Base-by-base conservation (phyloP, 2,797 vertebrate species). In the Catamblyrhynchus diadema region DNA sequence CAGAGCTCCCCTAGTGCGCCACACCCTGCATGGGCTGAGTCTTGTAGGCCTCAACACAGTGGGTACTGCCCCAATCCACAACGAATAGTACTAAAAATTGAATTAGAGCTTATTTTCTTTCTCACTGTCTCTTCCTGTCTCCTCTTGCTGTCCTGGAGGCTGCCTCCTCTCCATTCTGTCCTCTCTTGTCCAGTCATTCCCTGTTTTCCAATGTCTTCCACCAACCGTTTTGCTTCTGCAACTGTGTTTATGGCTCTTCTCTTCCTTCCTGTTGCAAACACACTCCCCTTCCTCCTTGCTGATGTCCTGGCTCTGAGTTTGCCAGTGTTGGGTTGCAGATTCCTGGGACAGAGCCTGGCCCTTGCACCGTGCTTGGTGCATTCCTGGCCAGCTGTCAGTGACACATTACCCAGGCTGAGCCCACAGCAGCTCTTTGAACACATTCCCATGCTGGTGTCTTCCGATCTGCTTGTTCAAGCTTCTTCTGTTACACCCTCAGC, bases 401-500 rank as follows among this genome's bases (percentile, higher is more conserved):
- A 51, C 33, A 17, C 5, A 3, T 35, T 42, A 30, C 0, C 0
- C 71, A 78, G 51, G 35, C 83, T 48, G 72, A 87, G 81, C 50
- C 61, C 30, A 24, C 14, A 14, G 77, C 50, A 6, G 82, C 77
- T 77, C 73, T 82, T 75, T 81, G 87, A 91, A 47, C 39, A 23
- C 50, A 6, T 71, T 94, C 91, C 82, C 57, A 4, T 50, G 35
- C 60, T 53, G 42, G 33, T 45, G 33, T 64, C 91, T 39, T 74
- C 71, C 27, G 53, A 79, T 86, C 75, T 57, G 57, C 69, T 69
- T 65, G 35, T 25, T 87, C 73, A 44, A 67, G 64, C 75, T 88
- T 71, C 94, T 95, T 78, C 87, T 78, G 45, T 88, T 90, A 88
- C 79, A 73, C 25, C 53, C 42, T 54, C 87, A 94, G 62, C 35